Evolutionary conservation across 2,888 invertebrate genomes (phyloP).

Genomic region (Dusona sp.): DNA sequence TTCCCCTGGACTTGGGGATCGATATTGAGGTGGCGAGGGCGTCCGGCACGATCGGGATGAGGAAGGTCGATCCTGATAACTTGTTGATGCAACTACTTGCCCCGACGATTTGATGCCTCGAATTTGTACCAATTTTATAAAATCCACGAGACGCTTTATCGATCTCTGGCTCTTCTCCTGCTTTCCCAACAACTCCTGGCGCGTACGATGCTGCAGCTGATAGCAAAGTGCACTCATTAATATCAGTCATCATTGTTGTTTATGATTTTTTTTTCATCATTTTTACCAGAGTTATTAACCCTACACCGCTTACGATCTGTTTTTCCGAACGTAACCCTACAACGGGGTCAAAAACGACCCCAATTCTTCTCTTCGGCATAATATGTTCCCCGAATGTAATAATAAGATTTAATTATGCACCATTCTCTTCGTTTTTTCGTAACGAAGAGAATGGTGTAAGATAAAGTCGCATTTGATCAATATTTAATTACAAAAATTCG

Average conservation of each 20-base stretch:
- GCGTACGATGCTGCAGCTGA: slow-evolving; percentile 81
- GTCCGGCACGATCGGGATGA: slow-evolving; percentile 81
- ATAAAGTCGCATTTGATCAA: too few species aligned
- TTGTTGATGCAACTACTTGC: slow-evolving; percentile 77
- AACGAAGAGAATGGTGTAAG: too few species aligned
- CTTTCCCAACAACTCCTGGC: slow-evolving; percentile 81
- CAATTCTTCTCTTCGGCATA: too few species aligned
- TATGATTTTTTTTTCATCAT: not conserved
- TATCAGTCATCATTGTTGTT: not conserved
- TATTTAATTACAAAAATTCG: too few species aligned
- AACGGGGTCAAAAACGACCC: too few species aligned
- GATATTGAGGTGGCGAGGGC: slow-evolving; percentile 70
- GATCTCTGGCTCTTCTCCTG: slow-evolving; percentile 83
- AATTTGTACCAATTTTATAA: slow-evolving; percentile 82
- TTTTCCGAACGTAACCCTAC: too few species aligned
- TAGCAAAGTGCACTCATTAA: slow-evolving; percentile 3
- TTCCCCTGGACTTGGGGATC: slow-evolving; percentile 32
- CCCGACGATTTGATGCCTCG: slow-evolving; percentile 72
- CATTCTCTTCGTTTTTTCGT: too few species aligned
- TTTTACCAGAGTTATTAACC: not conserved
- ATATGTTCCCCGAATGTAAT: too few species aligned
- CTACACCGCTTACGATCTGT: too few species aligned
- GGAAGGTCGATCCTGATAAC: slow-evolving; percentile 81
- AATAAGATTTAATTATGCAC: too few species aligned
- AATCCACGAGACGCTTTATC: slow-evolving; percentile 83